Evolutionary conservation across 2,888 invertebrate species (phyloP).

Genomic region (Drosophila paracracens): DNA sequence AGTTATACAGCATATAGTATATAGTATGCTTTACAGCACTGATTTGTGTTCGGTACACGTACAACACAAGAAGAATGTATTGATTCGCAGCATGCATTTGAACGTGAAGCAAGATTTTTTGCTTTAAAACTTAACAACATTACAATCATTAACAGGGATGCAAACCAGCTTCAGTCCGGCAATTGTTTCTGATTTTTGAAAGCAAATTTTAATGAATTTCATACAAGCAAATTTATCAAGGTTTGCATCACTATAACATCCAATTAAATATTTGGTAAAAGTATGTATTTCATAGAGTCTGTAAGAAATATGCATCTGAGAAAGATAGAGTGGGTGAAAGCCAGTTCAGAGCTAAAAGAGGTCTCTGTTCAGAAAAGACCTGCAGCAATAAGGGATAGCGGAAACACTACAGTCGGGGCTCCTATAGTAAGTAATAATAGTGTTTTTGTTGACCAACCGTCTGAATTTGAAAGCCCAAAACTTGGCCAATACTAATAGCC

Average conservation of each 20-base stretch:
- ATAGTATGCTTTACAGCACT: slow-evolving; percentile 2
- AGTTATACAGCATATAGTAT: slow-evolving; percentile 8
- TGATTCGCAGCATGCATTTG: slow-evolving; percentile 19
- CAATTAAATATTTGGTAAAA: slow-evolving; percentile 1
- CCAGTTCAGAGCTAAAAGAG: background rate
- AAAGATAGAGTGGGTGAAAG: background rate
- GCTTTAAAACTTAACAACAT: slow-evolving; percentile 1
- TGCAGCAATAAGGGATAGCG: slow-evolving; percentile 4
- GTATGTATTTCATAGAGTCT: slow-evolving; percentile 1
- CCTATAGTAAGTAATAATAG: slow-evolving; percentile 6
- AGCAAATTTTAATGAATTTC: background rate
- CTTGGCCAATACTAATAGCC: slow-evolving; percentile 5
- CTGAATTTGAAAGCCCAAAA: slow-evolving; percentile 7
- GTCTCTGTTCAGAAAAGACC: background rate
- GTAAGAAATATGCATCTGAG: slow-evolving; percentile 5
- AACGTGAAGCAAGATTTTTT: background rate
- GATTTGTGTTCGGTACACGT: background rate
- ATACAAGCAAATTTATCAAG: background rate
- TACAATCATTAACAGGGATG: slow-evolving; percentile 14
- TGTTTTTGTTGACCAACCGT: slow-evolving; percentile 1
- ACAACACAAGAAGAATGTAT: background rate
- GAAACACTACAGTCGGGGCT: slow-evolving; percentile 16
- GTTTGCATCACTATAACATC: slow-evolving; percentile 4
- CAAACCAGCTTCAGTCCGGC: slow-evolving; percentile 3
- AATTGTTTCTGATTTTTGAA: background rate